Conservation (phyloP, 2,113 vertebrate species). For the Vidua macroura region DNA sequence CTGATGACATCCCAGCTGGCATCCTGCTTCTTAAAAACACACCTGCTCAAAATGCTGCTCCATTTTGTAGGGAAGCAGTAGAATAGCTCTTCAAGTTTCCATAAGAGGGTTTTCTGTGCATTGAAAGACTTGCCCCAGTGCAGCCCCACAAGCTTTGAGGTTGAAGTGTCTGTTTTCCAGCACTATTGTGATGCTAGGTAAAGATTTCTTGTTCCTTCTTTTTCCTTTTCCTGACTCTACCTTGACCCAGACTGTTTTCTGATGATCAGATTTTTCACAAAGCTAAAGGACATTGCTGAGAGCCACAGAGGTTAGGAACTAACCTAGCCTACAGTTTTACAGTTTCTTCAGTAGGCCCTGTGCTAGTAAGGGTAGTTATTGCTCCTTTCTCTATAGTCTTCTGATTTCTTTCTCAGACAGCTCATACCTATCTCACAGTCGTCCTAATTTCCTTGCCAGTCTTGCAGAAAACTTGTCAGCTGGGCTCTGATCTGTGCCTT, state of each 20-base stretch:
- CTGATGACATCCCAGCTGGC: neutral
- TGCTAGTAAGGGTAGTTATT: neutral
- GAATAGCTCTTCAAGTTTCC: neutral
- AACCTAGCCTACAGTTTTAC: neutral
- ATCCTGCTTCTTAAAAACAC: neutral
- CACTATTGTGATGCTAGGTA: neutral
- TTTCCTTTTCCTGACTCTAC: neutral
- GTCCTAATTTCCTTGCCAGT: neutral
- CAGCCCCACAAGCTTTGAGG: neutral
- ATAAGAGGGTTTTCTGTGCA: neutral
- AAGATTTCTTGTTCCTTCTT: neutral
- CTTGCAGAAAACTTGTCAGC: neutral
- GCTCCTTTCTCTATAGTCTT: neutral
- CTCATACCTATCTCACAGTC: neutral
- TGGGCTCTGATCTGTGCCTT: neutral
- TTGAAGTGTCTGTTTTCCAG: neutral
- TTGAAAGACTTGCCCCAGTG: neutral
- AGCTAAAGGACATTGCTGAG: neutral
- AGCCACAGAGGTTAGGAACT: neutral
- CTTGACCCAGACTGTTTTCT: neutral
- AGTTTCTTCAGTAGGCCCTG: neutral
- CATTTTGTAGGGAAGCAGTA: neutral
- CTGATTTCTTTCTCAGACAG: neutral
- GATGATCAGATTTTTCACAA: neutral
- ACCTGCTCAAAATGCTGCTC: neutral